A percentile compares a stretch with the other conserved stretches of the same genome.
Conservation (phyloP, 2,888 invertebrate genomes). For the Brenthis ino region DNA sequence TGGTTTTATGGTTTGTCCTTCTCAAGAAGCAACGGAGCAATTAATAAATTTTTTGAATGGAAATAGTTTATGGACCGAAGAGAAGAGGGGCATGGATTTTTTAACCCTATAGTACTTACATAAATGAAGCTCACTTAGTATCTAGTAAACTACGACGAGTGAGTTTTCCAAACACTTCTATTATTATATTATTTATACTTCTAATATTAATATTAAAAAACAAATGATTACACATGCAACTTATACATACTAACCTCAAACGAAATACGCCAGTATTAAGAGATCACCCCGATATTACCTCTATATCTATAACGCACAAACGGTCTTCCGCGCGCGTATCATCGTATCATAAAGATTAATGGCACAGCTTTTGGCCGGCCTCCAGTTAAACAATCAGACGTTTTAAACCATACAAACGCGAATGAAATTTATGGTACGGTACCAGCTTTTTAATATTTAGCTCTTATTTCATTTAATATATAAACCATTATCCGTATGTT, state of each 20-base stretch:
- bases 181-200: too few species aligned
- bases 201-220: too few species aligned
- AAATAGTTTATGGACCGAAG: too few species aligned
- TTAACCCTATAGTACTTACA: too few species aligned
- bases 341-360: slow-evolving; percentile 43
- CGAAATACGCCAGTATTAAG: slow-evolving; percentile 15
- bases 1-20: too few species aligned
- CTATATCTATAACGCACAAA: slow-evolving; percentile 21
- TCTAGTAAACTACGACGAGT: too few species aligned
- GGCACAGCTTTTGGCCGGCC: slow-evolving; percentile 61
- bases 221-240: background rate
- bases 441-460: slow-evolving; percentile 60
- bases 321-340: slow-evolving; percentile 45
- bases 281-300: slow-evolving; percentile 24
- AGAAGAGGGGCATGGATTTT: too few species aligned
- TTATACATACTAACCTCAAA: background rate
- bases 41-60: too few species aligned
- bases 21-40: too few species aligned
- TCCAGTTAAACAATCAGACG: slow-evolving; percentile 75
- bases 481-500: slow-evolving; percentile 49
- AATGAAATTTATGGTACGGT: slow-evolving; percentile 62
- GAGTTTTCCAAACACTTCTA: too few species aligned
- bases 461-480: slow-evolving; percentile 57
- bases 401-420: slow-evolving; percentile 62
- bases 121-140: too few species aligned